Evolutionary conservation across 2,113 vertebrate species (phyloP), one percentile per base, ranked within the genome.

Genomic region (Daboia siamensis): DNA sequence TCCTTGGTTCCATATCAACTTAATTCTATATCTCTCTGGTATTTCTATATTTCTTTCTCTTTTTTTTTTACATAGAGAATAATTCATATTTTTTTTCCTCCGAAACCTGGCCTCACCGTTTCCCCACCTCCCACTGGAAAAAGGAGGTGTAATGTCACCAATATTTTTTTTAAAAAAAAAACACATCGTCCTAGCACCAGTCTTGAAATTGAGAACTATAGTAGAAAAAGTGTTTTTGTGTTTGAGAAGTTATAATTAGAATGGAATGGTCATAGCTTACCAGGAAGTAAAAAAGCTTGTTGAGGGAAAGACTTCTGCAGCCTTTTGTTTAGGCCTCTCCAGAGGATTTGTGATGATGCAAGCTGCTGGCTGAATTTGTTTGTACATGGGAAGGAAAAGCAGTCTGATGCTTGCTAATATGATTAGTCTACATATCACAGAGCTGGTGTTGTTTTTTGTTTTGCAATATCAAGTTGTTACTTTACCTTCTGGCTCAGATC

Each of bases 181-280:
- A 20, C 26, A 2, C 2, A 26, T 6, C 9, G 4, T 20, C 87
- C 86, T 89, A 51, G 85, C 48, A 46, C 64, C 29, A 54, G 55
- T 10, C 29, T 17, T 80, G 33, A 2, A 39, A 39, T 39, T 39
- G 69, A 80, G 69, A 39, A 80, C 69, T 80, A 21, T 17, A 80
- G 33, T 21, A 44, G 17, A 39, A 80, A 80, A 44, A 21, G 74
- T 44, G 74, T 80, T 39, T 80, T n/a, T 21, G 55, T 55, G 46
- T 86, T 86, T 90, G 88, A 48, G 93, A 89, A 90, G 89, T 94
- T 96, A 97, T 96, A 97, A 96, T 97, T 95, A 96, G 96, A 96
- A 95, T 93, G 95, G 92, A 92, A 94, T 84, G 92, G 86, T 88
- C 24, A 6, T 54, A 92, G 92, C 91, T 95, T 93, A 93, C 91